Base-by-base conservation (phyloP, 2,113 vertebrate species). In the Kobus ellipsiprymnus region DNA sequence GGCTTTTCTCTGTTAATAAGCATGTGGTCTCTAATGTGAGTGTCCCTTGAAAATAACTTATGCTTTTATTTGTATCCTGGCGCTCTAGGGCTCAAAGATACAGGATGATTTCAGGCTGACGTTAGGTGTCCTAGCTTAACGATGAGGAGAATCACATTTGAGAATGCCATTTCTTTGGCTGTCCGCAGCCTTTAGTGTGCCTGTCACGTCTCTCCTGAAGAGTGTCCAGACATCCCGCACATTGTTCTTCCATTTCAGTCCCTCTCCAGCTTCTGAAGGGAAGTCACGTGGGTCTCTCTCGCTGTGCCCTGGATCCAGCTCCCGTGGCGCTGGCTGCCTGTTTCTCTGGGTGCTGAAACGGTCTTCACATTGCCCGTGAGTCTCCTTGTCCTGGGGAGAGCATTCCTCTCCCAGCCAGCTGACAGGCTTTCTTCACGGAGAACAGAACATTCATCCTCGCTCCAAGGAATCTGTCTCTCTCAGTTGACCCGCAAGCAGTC, bases 261-360 rank as follows among this genome's bases (percentile, higher is more conserved):
- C 54, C 59, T 46, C 55, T 88, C 77, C 60, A 78, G 78, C 29
- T 86, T 33, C 85, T 78, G 74, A 84, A 78, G 54, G 87, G 91
- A 97, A 97, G 93, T 94, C 96, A 97, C 88, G 15, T 83, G 94
- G 57, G 50, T 36, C 46, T 50, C 23, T 33, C 29, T 95, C 8
- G 0, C 89, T 64, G 81, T 95, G 77, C 11, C 77, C 80, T 86
- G 64, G 44, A 77, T 94, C 92, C 90, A 95, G 52, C 71, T 78
- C 10, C 60, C 87, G 55, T 91, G 77, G 29, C 85, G 10, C 57
- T 23, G 44, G 19, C 86, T 52, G n/a, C n/a, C 19, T n/a, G 44
- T 52, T 95, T 80, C 44, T 9, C 2, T 54, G 74, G 71, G 59
- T 36, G 2, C 36, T 54, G 74, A 44, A 81, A 6, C 4, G 14